These are phyloP conservation scores for Plectrocnemia conspersa DNA, from an alignment of 1,140 invertebrate species.

Conservation along the genomic window DNA sequence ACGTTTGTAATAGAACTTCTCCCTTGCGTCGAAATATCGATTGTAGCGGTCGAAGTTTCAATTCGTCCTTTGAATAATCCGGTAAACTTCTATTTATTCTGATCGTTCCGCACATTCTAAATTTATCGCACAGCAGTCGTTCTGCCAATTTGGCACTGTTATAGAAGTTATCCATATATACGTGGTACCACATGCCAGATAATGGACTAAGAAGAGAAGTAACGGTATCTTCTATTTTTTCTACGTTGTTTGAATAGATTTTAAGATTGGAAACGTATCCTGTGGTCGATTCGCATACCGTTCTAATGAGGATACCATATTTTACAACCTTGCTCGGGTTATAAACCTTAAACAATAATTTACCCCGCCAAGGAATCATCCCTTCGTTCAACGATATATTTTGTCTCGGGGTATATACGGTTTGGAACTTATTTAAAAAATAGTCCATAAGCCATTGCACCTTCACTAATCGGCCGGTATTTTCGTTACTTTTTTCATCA, in stretches of 20 bases:
- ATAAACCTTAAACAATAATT: conserved; percentile 32
- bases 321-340: conserved; percentile 34
- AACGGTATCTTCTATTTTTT: conserved; percentile 27
- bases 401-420: too few relatives aligned
- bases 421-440: neutral
- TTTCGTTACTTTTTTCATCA: neutral
- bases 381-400: conserved; percentile 35
- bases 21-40: too few relatives aligned
- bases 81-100: too few relatives aligned
- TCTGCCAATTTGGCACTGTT: too few relatives aligned
- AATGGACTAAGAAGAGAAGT: too few relatives aligned
- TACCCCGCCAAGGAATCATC: conserved; percentile 31
- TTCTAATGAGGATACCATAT: conserved; percentile 34
- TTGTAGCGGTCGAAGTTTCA: too few relatives aligned
- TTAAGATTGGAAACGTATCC: conserved; percentile 34
- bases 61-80: too few relatives aligned
- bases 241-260: conserved; percentile 30
- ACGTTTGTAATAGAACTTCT: too few relatives aligned
- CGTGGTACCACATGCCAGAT: too few relatives aligned
- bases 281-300: conserved; percentile 32
- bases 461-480: neutral
- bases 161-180: too few relatives aligned
- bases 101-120: too few relatives aligned
- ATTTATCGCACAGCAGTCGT: too few relatives aligned
- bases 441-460: neutral